phyloP scores from a whole-genome alignment of 2,113 vertebrate species.

The Dasyurus viverrinus region DNA sequence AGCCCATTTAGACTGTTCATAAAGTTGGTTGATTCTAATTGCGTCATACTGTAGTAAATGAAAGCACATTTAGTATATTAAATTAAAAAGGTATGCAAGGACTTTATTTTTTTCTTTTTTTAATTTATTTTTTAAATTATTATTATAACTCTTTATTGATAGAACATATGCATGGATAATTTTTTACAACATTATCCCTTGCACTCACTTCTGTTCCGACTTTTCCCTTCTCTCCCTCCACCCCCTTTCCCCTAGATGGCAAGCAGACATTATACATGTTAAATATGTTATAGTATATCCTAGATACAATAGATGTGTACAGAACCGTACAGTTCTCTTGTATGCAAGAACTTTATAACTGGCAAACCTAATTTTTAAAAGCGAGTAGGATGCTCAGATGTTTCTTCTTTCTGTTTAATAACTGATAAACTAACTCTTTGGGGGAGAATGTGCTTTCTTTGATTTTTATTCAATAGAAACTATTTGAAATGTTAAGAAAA shows the following conservation, averaged over 20 bases:
- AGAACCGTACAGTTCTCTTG: too few relatives aligned
- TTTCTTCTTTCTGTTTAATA: not conserved
- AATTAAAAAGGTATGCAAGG: not conserved
- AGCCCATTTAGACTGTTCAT: slow-evolving; percentile 98
- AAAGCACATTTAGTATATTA: not conserved
- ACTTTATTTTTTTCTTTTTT: not conserved
- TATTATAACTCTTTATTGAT: too few relatives aligned
- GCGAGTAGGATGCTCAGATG: not conserved
- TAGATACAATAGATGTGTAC: too few relatives aligned
- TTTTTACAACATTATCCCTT: too few relatives aligned
- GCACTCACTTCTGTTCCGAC: too few relatives aligned
- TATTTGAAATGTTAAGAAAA: not conserved
- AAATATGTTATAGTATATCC: too few relatives aligned
- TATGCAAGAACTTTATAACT: not conserved
- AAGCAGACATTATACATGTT: too few relatives aligned
- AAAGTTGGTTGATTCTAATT: slow-evolving; percentile 98
- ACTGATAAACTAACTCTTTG: not conserved
- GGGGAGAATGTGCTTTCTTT: not conserved
- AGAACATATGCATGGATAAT: too few relatives aligned
- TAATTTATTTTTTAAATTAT: too few relatives aligned
- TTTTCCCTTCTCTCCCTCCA: too few relatives aligned
- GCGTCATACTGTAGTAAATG: slow-evolving; percentile 92
- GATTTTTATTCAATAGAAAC: slow-evolving; percentile 44
- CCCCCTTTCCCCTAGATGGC: too few relatives aligned
- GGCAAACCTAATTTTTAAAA: not conserved